phyloP scores from a whole-genome alignment of 2,113 vertebrate species.

The Podocnemis expansa region DNA sequence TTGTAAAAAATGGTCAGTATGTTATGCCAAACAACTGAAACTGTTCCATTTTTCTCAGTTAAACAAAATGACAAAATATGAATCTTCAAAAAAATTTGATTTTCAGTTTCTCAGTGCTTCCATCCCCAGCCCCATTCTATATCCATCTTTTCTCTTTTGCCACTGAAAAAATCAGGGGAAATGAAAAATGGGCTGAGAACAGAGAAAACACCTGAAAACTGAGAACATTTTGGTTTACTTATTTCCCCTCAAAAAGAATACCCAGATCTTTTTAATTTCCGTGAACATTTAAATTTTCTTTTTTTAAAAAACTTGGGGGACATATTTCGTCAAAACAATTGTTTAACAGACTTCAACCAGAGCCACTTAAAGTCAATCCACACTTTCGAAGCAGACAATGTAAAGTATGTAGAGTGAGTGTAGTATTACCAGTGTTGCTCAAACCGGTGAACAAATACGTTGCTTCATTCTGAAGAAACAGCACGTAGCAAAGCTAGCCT shows the following conservation, averaged over 20 bases:
- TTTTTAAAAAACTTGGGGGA: neutral
- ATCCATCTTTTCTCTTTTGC: neutral
- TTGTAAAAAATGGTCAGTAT: neutral
- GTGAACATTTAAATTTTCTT: neutral
- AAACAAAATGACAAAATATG: neutral
- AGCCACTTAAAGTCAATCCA: neutral
- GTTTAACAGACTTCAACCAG: conserved; percentile 16
- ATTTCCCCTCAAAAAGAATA: neutral
- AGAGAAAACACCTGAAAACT: neutral
- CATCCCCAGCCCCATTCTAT: neutral
- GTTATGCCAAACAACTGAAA: neutral
- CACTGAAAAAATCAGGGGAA: neutral
- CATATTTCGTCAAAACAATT: neutral
- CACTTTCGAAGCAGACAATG: neutral
- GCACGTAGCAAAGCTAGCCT: neutral
- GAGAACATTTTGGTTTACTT: neutral
- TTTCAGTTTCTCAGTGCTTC: neutral
- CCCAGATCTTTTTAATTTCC: neutral
- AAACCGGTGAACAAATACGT: conserved; percentile 4
- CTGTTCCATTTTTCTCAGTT: neutral
- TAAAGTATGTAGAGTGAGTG: neutral
- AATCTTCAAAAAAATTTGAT: neutral
- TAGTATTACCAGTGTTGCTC: conserved; percentile 57
- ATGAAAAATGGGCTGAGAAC: neutral
- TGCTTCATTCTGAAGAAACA: conserved; percentile 48